Base-by-base conservation (phyloP, 2,888 invertebrate species). In the Agrochola lota region DNA sequence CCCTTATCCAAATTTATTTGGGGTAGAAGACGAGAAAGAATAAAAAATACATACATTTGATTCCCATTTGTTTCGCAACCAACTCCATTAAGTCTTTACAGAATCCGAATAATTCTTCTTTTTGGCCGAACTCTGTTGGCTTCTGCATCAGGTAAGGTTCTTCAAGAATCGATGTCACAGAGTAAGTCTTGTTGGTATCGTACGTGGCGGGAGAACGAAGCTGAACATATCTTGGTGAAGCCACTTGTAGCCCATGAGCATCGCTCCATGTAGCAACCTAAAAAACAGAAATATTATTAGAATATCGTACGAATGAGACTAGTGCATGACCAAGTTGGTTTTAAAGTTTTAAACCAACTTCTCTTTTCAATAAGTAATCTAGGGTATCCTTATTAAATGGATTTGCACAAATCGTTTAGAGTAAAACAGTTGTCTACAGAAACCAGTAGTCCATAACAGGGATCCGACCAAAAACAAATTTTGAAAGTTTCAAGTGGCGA, bases 61-160 rank as follows among this genome's bases (percentile, higher is more conserved):
- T 98, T 77, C 98, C 98, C 81, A 99, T 97, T 91, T 97, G 97
- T 89, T 98, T 98, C 0, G 99, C 97, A 81, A 99, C 97, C 83
- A 98, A 96, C 90, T 99, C 98, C 6, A 98, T 98, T 60, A 99
- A 96, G 93, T 99, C 99, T 92, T 99, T 98, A 95, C 99, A 99
- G 93, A 99, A 99, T 71, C 99, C 99, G 91, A 99, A 98, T 91
- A 98, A 98, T 66, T 98, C 98, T 91, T 98, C 98, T 74, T 98
- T 98, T 15, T 97, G 97, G 63, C 97, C 97, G 78, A 98, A 98
- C 4, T 94, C 94, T 0, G 85, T 97, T 80, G 97, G 97, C 90
- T 97, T 98, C 87, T 97, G 94, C 98, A 98, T 99, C 90, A 99
- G 97, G 91, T 98, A 99, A 0, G 99, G 99, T 90, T 99, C 99